Evolutionary conservation across 30 jellyfish, hydroid and myxozoan species (phyloP).

Genomic region (Nemopilema nomurai): DNA sequence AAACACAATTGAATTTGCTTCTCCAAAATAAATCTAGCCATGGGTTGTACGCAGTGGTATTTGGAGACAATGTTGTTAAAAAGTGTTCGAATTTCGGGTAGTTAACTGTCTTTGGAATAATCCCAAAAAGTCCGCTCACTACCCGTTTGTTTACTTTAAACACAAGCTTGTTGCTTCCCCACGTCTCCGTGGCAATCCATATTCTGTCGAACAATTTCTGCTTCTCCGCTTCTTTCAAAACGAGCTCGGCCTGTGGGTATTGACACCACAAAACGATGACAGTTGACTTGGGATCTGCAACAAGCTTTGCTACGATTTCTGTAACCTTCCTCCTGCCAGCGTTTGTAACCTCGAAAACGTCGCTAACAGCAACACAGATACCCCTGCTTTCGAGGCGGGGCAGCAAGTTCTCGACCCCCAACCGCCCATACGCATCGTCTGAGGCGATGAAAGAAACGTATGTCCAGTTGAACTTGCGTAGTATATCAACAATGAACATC

Average conservation of each 20-base stretch:
- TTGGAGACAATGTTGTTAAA: slow-evolving; percentile 62
- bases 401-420: slow-evolving; percentile 85
- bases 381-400: slow-evolving; percentile 71
- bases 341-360: slow-evolving; percentile 75
- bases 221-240: slow-evolving; percentile 75
- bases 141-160: slow-evolving; percentile 71
- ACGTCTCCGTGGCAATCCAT: slow-evolving; percentile 99
- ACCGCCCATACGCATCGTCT: slow-evolving; percentile 95
- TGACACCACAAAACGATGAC: slow-evolving; percentile 96
- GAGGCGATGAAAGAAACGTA: slow-evolving; percentile 92
- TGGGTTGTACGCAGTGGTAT: slow-evolving; percentile 69
- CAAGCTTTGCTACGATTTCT: slow-evolving; percentile 46
- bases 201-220: slow-evolving; percentile 69
- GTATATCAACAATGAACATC: slow-evolving; percentile 70
- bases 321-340: slow-evolving; percentile 63
- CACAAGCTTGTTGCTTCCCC: slow-evolving; percentile 76
- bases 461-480: slow-evolving; percentile 74
- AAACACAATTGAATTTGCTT: slow-evolving; percentile 24
- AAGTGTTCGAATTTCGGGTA: slow-evolving; percentile 75
- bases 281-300: slow-evolving; percentile 64
- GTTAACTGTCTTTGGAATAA: slow-evolving; percentile 74
- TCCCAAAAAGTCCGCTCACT: slow-evolving; percentile 93
- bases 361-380: slow-evolving; percentile 86
- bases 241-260: slow-evolving; percentile 81
- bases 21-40: slow-evolving; percentile 92